Conservation (phyloP, 2,888 invertebrate genomes). For the Polyommatus icarus region DNA sequence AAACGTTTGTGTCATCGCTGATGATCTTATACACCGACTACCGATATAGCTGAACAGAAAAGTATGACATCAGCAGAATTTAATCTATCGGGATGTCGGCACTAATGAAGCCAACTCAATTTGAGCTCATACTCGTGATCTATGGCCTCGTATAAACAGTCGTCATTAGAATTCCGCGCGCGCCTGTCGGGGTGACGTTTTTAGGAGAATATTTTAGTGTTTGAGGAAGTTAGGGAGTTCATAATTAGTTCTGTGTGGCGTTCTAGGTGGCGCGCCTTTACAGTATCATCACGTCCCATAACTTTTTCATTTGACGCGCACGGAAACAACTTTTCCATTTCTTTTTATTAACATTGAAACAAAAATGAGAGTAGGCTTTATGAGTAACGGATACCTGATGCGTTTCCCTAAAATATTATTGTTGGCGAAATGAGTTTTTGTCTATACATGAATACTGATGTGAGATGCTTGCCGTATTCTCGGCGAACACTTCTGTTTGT, state of each 20-base stretch:
- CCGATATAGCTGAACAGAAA: background rate
- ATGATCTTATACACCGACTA: no score
- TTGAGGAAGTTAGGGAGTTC: slow-evolving; percentile 73
- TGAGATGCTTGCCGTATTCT: background rate
- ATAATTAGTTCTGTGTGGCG: slow-evolving; percentile 73
- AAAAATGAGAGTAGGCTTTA: slow-evolving; percentile 76
- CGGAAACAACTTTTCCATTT: slow-evolving; percentile 75
- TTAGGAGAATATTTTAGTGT: slow-evolving; percentile 78
- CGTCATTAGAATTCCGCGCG: slow-evolving; percentile 65
- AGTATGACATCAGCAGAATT: background rate
- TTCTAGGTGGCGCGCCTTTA: slow-evolving; percentile 69
- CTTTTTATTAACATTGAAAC: slow-evolving; percentile 79
- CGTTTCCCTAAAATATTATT: slow-evolving; percentile 49
- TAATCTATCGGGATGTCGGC: slow-evolving; percentile 10
- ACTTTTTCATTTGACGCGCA: slow-evolving; percentile 80
- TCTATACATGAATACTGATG: slow-evolving; percentile 36
- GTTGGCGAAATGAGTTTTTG: slow-evolving; percentile 37
- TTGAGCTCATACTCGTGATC: slow-evolving; percentile 31
- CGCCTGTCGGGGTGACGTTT: slow-evolving; percentile 71
- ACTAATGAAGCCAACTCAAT: slow-evolving; percentile 29
- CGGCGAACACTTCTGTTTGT: background rate
- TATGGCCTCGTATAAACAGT: slow-evolving; percentile 44
- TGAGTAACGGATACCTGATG: slow-evolving; percentile 69
- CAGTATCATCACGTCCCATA: slow-evolving; percentile 78
- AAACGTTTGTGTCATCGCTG: no score